These are phyloP conservation scores for Stenoptilia bipunctidactyla DNA, from an alignment of 2,888 invertebrate species.

Conservation along the genomic window DNA sequence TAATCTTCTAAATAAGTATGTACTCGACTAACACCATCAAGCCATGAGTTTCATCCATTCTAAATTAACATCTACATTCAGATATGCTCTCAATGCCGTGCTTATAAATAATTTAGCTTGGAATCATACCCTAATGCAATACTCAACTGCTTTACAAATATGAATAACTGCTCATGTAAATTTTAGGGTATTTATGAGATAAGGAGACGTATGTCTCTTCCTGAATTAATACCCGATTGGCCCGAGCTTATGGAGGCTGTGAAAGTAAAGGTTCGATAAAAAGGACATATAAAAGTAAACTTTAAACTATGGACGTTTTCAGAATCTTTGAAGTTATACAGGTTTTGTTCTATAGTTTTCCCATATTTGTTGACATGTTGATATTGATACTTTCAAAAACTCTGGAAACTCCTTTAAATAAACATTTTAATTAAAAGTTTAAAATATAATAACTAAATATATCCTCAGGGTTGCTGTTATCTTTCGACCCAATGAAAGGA, in stretches of 20 bases:
- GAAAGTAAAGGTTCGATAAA: slow-evolving; percentile 78
- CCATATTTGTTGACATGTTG: too few relatives aligned
- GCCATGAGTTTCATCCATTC: too few relatives aligned
- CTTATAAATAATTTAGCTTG: slow-evolving; percentile 20
- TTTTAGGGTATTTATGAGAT: slow-evolving; percentile 78
- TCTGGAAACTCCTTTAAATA: slow-evolving; percentile 40
- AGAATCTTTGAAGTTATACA: slow-evolving; percentile 19
- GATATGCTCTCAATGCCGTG: slow-evolving; percentile 5
- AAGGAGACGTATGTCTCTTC: slow-evolving; percentile 76
- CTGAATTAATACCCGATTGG: slow-evolving; percentile 84
- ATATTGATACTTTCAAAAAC: slow-evolving; percentile 20
- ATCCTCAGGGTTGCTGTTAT: slow-evolving; percentile 32
- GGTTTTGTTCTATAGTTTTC: background rate
- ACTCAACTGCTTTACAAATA: too few relatives aligned
- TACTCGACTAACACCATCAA: too few relatives aligned
- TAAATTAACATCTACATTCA: too few relatives aligned
- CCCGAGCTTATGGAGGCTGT: slow-evolving; percentile 77
- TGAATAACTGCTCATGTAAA: slow-evolving; percentile 29
- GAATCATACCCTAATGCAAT: slow-evolving; percentile 19
- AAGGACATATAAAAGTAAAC: slow-evolving; percentile 42
- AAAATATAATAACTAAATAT: slow-evolving; percentile 35
- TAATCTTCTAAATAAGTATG: too few relatives aligned
- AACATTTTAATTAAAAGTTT: slow-evolving; percentile 38
- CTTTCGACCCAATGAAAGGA: background rate
- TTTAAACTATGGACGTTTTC: slow-evolving; percentile 31